Evolutionary conservation across 2,888 invertebrate species (phyloP).

Genomic region (Acrocera orbiculus): DNA sequence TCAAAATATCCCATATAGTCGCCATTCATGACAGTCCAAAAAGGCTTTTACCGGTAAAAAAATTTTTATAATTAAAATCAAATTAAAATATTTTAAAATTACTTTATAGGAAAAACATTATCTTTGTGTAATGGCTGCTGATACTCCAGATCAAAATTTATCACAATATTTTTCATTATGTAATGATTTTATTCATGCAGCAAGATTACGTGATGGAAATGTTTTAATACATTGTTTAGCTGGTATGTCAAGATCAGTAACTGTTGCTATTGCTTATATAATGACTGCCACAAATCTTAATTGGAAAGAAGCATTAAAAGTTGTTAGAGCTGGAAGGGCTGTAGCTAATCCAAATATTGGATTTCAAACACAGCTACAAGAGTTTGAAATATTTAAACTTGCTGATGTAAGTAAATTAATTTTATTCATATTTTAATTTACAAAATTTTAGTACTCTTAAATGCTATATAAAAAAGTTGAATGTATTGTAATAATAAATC

Average conservation of each 20-base stretch:
- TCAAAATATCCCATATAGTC: conserved; percentile 86
- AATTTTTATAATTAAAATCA: neutral
- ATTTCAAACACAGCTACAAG: conserved; percentile 85
- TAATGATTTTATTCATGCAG: conserved; percentile 93
- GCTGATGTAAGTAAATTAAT: conserved; percentile 48
- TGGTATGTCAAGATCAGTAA: conserved; percentile 92
- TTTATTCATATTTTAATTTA: no score
- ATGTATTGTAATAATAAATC: no score
- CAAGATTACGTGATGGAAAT: conserved; percentile 72
- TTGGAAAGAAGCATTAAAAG: conserved; percentile 87
- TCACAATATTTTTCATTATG: conserved; percentile 83
- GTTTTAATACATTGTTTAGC: conserved; percentile 92
- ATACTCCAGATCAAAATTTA: conserved; percentile 84
- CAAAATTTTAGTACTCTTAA: no score
- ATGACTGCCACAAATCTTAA: conserved; percentile 81
- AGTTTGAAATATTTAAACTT: conserved; percentile 67
- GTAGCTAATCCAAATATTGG: conserved; percentile 94
- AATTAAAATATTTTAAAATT: neutral
- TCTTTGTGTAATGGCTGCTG: conserved; percentile 88
- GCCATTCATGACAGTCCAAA: conserved; percentile 91
- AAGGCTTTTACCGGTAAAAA: conserved; percentile 63
- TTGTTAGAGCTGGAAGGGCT: conserved; percentile 76
- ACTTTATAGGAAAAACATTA: conserved; percentile 79
- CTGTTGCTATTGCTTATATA: conserved; percentile 88
- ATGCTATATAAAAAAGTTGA: no score